Percentiles rank a stretch among this genome's conserved stretches.
Conservation (phyloP, 2,888 invertebrate species). For the Ptychoptera albimana region DNA sequence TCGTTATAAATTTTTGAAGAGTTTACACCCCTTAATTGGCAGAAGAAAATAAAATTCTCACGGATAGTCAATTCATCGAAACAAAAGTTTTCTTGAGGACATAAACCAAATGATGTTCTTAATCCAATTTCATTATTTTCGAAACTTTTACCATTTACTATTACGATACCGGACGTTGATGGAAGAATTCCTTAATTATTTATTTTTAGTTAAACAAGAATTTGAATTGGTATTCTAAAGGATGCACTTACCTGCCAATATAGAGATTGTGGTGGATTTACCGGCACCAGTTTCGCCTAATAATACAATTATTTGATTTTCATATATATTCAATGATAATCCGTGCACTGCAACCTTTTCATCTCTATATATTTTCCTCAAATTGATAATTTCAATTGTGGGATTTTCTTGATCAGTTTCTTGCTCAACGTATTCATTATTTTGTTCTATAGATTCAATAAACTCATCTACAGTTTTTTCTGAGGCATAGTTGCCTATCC, state of each 20-base stretch:
- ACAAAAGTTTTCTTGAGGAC: conserved; percentile 75
- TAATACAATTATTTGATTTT: conserved; percentile 78
- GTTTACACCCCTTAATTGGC: conserved; percentile 25
- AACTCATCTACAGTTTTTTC: conserved; percentile 18
- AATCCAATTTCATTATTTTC: conserved; percentile 42
- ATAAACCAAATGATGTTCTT: conserved; percentile 56
- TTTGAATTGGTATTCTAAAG: too few relatives aligned
- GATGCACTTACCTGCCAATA: conserved; percentile 47
- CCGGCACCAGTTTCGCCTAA: conserved; percentile 73
- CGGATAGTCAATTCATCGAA: conserved; percentile 67
- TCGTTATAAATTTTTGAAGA: too few relatives aligned
- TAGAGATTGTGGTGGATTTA: conserved; percentile 87
- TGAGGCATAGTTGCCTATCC: conserved; percentile 21
- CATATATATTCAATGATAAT: conserved; percentile 67
- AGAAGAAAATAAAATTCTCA: conserved; percentile 72
- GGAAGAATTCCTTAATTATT: conserved; percentile 36
- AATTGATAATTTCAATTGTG: conserved; percentile 39
- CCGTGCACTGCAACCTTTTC: conserved; percentile 46
- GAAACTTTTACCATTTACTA: conserved; percentile 55
- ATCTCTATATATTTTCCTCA: conserved; percentile 44
- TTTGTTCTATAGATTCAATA: background rate
- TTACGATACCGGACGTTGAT: conserved; percentile 50
- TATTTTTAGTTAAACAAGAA: too few relatives aligned
- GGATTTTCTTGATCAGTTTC: conserved; percentile 31
- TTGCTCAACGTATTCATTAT: conserved; percentile 21